phyloP scores from a whole-genome alignment of 2,113 vertebrate genomes.

The Laterallus jamaicensis region DNA sequence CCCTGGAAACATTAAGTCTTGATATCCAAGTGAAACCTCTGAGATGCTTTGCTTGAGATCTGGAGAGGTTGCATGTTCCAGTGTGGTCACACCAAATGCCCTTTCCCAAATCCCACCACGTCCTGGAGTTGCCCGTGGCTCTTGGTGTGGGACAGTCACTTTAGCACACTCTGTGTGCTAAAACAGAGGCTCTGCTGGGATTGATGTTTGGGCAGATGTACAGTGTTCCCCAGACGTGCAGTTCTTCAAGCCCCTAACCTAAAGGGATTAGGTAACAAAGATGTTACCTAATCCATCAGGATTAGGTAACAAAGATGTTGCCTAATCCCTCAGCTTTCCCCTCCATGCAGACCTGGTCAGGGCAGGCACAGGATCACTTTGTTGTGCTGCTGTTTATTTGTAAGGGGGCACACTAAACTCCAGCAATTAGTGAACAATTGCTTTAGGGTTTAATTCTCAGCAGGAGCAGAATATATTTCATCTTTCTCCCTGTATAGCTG shows the following conservation, averaged over 20 bases:
- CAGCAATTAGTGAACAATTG: not conserved
- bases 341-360: not conserved
- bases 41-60: not conserved
- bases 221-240: not conserved
- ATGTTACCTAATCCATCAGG: not conserved
- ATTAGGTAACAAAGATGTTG: not conserved
- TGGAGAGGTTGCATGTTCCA: not conserved
- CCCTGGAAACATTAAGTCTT: not conserved
- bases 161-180: not conserved
- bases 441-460: constrained; percentile 16
- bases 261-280: not conserved
- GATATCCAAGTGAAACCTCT: not conserved
- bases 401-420: not conserved
- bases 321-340: not conserved
- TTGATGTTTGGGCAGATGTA: accelerated
- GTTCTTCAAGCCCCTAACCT: not conserved
- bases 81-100: not conserved
- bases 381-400: not conserved
- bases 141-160: not conserved
- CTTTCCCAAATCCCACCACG: not conserved
- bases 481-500: not conserved
- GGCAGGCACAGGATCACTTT: not conserved
- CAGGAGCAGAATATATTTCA: constrained; percentile 12
- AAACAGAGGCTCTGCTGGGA: not conserved
- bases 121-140: not conserved